These are phyloP conservation scores for Prionace glauca DNA, from an alignment of 2,797 vertebrate genomes.

Conservation along the genomic window DNA sequence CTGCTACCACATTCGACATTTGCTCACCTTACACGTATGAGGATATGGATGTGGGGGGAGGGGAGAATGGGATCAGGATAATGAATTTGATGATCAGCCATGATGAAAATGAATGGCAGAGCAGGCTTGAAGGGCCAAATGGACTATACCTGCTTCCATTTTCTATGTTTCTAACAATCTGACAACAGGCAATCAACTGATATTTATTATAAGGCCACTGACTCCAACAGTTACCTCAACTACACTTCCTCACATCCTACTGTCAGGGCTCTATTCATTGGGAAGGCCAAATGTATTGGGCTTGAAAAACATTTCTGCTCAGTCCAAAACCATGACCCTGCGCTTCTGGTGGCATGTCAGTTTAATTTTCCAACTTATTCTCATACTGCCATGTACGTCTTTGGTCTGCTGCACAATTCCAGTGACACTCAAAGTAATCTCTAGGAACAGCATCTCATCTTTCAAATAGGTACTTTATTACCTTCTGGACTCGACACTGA, in stretches of 20 bases:
- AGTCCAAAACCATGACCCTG: background rate
- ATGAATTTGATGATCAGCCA: no score
- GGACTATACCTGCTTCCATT: no score
- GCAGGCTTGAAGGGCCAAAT: no score
- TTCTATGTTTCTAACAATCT: background rate
- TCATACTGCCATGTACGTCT: background rate
- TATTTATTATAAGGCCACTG: background rate
- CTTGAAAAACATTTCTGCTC: background rate
- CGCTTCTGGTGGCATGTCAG: background rate
- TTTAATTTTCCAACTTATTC: background rate
- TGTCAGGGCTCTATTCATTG: background rate
- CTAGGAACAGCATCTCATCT: background rate
- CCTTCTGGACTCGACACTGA: background rate
- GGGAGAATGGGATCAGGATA: no score
- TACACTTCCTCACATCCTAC: background rate
- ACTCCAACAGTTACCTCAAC: background rate
- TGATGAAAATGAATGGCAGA: no score
- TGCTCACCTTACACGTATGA: background rate
- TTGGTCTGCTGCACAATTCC: background rate
- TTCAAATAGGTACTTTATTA: background rate
- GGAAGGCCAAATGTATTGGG: background rate
- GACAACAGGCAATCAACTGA: background rate
- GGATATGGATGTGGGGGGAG: no score
- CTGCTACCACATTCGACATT: background rate
- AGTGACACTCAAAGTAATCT: background rate